Base-by-base conservation (phyloP, 2,113 vertebrate species). In the Genyomyrus donnyi region DNA sequence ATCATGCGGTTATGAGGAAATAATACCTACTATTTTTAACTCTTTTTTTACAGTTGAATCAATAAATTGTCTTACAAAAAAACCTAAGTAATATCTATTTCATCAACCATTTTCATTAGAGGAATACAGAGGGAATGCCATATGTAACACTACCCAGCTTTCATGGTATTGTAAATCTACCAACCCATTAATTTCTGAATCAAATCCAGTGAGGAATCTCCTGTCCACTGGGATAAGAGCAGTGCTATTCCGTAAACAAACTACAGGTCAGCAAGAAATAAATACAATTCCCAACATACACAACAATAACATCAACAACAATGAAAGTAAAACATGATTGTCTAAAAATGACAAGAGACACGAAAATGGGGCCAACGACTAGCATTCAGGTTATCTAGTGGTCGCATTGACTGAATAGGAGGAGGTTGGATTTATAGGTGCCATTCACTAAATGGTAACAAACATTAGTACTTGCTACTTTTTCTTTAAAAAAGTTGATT, bases 221-320 rank as follows among this genome's bases (percentile, higher is more conserved):
- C 94, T 91, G 92, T 94, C 95, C 95, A 93, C 94, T 93, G 94
- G 96, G 96, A 95, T 94, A 95, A 93, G 96, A 98, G 97, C 98
- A 99, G 98, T 99, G 98, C 98, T 98, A 96, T 97, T 96, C 93
- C 97, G 97, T 97, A 97, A 98, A 99, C 98, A 97, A 98, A 98
- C 97, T 96, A 97, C 95, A 96, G 96, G 98, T 97, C 97, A 97
- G 96, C 96, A 97, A 97, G 96, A 99, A 99, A 99, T 99, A 99
- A 99, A 99, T 99, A 99, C 97, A 98, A 94, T 96, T 97, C 96
- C 98, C 96, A 95, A 97, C 96, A 97, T 96, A 97, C 96, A 97
- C 88, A 90, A 91, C 89, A 91, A 94, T 94, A 96, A 91, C 87
- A 95, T 95, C 94, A 94, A 93, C 92, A 93, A 96, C 90, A 91